phyloP scores from a whole-genome alignment of 2,888 invertebrate species.

The Nipponacmea schrenckii region DNA sequence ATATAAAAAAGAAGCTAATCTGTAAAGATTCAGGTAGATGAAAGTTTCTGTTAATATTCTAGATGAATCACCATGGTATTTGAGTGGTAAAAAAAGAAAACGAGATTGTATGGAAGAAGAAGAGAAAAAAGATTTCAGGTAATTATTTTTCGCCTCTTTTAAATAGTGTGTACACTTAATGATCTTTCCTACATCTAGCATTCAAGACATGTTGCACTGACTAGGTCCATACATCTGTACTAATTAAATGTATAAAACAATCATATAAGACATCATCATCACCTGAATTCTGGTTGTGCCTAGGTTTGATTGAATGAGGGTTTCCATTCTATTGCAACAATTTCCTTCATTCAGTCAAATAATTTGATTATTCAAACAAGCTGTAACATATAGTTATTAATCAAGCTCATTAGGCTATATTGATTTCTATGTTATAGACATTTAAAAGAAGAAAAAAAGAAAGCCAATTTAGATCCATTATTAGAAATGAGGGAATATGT shows the following conservation, averaged over 20 bases:
- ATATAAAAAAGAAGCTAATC: no score
- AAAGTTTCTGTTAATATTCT: no score
- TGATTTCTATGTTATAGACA: conserved; percentile 26
- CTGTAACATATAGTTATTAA: no score
- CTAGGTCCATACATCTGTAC: not conserved
- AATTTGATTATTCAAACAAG: no score
- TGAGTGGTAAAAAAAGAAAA: conserved; percentile 70
- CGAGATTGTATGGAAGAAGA: conserved; percentile 35
- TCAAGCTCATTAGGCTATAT: no score
- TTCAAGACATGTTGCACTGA: no score
- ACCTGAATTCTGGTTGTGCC: not conserved
- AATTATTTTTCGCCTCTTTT: not conserved
- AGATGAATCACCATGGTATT: conserved; percentile 91
- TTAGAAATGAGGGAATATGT: conserved; percentile 47
- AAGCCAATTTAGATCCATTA: conserved; percentile 60
- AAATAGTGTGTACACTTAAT: not conserved
- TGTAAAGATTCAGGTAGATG: no score
- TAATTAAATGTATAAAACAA: not conserved
- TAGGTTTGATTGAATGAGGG: conserved; percentile 1
- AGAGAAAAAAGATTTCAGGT: conserved; percentile 9
- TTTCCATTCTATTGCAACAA: no score
- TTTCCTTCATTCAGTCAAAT: no score
- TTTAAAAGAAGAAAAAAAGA: conserved; percentile 52
- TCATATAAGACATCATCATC: conserved; percentile 2
- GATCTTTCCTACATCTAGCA: no score